Evolutionary conservation across 2,888 invertebrate species (phyloP), one percentile per base, ranked within the genome.

Genomic region (Mactromeris polynyma): DNA sequence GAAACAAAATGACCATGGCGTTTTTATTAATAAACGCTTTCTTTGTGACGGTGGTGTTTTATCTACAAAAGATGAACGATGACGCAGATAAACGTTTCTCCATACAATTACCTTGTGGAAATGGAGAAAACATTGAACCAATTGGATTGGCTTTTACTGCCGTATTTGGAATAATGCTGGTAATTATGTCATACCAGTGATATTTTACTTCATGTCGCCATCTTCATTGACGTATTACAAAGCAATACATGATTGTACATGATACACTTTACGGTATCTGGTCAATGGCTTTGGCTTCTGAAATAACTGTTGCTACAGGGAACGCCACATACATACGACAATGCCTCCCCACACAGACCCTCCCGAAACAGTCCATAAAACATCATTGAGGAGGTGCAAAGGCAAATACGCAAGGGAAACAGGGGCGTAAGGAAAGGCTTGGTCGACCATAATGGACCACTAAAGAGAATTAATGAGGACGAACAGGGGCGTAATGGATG

Each of bases 1-100:
- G 80, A 46, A 46, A 80, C 19, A 80, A 80, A 19, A 46, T 46
- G 26, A 80, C 46, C 14, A 9, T 80, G 33, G 80, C 80, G 42
- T 80, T 46, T 19, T 31, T 80, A 7, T 26, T 80, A 19, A 80
- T 42, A 26, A 80, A 80, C 19, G 80, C 31, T 7, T 0, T 80
- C 26, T 80, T 46, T 11, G 46, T 46, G 14, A 80, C 80, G 19
- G 33, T 46, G 14, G 26, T 80, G 26, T 80, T 46, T 31, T 80
- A 38, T 46, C 46, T 80, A 11, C 80, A 80, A 80, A n/a, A 80
- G 46, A 26, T 46, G n/a, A 80, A 80, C 19, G 42, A 26, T 2
- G 80, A 80, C 17, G 46, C 42, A 31, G n/a, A 9, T 19, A 26
- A 46, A 80, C 26, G 19, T n/a, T 80, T 26, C 7, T 80, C 80